Evolutionary conservation across 2,113 vertebrate genomes (phyloP), one percentile per base, ranked within the genome.

Genomic region (Ceyx margarethae): DNA sequence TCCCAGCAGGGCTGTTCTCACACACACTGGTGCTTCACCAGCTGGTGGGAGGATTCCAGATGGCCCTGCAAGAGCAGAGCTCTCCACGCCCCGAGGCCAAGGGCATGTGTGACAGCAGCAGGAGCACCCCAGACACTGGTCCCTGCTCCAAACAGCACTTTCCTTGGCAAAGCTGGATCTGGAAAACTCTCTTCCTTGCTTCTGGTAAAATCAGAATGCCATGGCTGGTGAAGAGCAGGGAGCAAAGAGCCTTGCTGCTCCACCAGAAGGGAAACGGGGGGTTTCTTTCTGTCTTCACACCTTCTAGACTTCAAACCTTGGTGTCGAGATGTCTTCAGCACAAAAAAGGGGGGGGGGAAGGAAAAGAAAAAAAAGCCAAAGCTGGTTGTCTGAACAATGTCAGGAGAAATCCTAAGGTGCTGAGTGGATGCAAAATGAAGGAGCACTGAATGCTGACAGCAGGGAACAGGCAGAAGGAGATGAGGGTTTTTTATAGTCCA

Each of bases 351-450:
- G 37, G 37, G 35, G 37, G 37, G 37, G 37, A 20, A 46, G 16
- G 28, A 26, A 51, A 64, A 76, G 87, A n/a, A n/a, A 67, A 74
- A 76, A 54, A 37, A 51, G 58, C 71, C 87, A 66, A 74, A 72
- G 64, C 89, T 76, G 86, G 28, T 48, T 92, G 86, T 90, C 91
- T 85, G 82, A 91, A 94, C 83, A 62, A 61, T 90, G 82, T 84
- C 85, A 94, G 86, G 83, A 67, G 43, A 84, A 91, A 93, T 68
- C 92, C 90, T 65, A 84, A 48, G 23, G 86, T 91, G 76, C 75
- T 85, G 93, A 72, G 51, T 14, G 68, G 84, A 87, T 72, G 73
- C 85, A 90, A 88, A 92, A 92, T 88, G 88, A 85, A 90, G 46
- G 89, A 85, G 83, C 7, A 15, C 62, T 58, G 83, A 81, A 66